These are phyloP conservation scores for Saguinus imperator DNA, from an alignment of 2,113 vertebrate genomes.

Conservation along the genomic window DNA sequence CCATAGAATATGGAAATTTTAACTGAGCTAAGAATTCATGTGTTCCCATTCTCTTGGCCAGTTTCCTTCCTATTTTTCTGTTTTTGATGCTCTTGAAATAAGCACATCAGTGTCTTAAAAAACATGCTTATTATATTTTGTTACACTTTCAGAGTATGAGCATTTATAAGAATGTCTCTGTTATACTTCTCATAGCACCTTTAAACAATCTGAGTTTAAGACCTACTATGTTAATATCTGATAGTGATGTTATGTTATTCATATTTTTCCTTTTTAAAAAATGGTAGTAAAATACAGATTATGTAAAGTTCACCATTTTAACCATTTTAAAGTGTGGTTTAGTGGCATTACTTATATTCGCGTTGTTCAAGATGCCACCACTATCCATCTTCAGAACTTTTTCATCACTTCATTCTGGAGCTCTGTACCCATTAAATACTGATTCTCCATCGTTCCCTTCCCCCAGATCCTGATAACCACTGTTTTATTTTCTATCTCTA, in stretches of 20 bases:
- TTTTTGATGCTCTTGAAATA: conserved; percentile 19
- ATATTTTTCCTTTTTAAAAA: not conserved
- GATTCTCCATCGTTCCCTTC: not conserved
- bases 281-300: not conserved
- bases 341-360: not conserved
- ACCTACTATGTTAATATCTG: not conserved
- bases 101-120: not conserved
- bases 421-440: not conserved
- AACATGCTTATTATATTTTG: not conserved
- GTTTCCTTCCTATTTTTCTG: conserved; percentile 20
- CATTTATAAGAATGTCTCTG: conserved; percentile 25
- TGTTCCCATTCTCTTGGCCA: not conserved
- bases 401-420: not conserved
- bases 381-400: not conserved
- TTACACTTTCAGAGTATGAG: conserved; percentile 7
- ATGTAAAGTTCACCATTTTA: not conserved
- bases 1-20: not conserved
- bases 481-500: not conserved
- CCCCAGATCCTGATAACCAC: not conserved
- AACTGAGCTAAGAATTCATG: not conserved
- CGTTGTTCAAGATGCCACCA: not conserved
- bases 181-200: not conserved
- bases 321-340: not conserved
- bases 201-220: conserved; percentile 28
- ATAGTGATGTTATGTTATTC: not conserved